phyloP scores from a whole-genome alignment of 2,113 vertebrate species.

The Bubalus kerabau region DNA sequence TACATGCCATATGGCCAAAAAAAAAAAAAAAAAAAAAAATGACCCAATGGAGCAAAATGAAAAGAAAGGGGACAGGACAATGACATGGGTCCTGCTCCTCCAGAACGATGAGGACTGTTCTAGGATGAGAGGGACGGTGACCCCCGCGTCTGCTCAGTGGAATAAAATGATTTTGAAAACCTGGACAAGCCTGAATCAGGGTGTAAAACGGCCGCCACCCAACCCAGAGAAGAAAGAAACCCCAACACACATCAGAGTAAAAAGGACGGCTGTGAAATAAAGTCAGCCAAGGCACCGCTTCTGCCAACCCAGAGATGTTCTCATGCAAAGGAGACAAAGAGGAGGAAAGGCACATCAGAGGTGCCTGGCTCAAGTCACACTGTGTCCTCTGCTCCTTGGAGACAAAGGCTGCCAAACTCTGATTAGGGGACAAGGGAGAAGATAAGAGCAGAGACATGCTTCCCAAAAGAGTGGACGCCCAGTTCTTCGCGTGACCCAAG shows the following conservation, averaged over 20 bases:
- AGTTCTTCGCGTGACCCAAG: neutral
- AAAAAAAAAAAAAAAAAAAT: neutral
- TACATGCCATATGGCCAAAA: neutral
- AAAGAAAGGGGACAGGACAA: neutral
- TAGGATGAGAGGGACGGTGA: neutral
- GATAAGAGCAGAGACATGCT: neutral
- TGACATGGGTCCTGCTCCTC: neutral
- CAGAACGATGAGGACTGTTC: neutral
- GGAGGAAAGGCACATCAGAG: fast-evolving
- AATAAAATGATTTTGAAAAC: neutral
- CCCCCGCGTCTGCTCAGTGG: neutral
- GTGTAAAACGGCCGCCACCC: neutral
- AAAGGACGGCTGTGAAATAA: fast-evolving
- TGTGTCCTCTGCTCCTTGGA: neutral
- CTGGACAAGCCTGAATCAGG: neutral
- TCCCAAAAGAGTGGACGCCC: neutral
- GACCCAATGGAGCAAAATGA: fast-evolving
- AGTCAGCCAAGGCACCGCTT: neutral
- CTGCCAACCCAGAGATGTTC: neutral
- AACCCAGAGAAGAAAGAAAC: neutral
- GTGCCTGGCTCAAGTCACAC: neutral
- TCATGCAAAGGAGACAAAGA: neutral
- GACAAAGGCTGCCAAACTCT: neutral
- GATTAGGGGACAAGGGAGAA: constrained; percentile 13
- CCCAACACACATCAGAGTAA: fast-evolving